These are phyloP conservation scores for Lytechinus variegatus DNA, from an alignment of 35 echinoderm and acorn worm genomes.

Conservation along the genomic window DNA sequence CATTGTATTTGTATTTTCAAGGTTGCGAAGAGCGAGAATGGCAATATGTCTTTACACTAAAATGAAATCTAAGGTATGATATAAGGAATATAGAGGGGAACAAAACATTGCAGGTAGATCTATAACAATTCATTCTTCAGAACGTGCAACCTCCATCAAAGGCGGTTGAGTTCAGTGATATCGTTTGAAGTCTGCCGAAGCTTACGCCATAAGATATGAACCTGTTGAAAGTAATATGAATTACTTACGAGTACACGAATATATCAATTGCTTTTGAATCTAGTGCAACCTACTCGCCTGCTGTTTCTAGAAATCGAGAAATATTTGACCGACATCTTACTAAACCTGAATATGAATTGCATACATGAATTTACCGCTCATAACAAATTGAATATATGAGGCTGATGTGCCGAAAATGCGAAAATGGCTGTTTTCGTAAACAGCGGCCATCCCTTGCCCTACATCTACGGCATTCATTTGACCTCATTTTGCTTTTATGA, in stretches of 20 bases:
- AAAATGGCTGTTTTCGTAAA: neutral
- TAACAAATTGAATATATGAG: neutral
- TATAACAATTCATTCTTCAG: neutral
- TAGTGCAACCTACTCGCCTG: neutral
- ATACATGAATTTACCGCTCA: conserved; percentile 7
- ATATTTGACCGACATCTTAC: neutral
- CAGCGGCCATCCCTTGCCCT: neutral
- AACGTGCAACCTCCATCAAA: neutral
- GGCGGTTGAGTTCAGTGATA: neutral
- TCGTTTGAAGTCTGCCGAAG: neutral
- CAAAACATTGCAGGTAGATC: neutral
- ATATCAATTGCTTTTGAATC: neutral
- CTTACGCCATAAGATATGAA: conserved; percentile 4
- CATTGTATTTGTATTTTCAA: neutral
- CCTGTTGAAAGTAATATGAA: neutral
- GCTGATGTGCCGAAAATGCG: neutral
- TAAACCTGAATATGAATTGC: neutral
- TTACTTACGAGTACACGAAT: neutral
- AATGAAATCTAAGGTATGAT: neutral
- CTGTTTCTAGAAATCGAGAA: neutral
- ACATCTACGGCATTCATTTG: neutral
- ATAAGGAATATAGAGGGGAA: neutral
- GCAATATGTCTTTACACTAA: neutral
- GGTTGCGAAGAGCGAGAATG: neutral
- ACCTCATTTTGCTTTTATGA: neutral